phyloP scores from a whole-genome alignment of 2,888 invertebrate genomes.

The Molanna angustata region DNA sequence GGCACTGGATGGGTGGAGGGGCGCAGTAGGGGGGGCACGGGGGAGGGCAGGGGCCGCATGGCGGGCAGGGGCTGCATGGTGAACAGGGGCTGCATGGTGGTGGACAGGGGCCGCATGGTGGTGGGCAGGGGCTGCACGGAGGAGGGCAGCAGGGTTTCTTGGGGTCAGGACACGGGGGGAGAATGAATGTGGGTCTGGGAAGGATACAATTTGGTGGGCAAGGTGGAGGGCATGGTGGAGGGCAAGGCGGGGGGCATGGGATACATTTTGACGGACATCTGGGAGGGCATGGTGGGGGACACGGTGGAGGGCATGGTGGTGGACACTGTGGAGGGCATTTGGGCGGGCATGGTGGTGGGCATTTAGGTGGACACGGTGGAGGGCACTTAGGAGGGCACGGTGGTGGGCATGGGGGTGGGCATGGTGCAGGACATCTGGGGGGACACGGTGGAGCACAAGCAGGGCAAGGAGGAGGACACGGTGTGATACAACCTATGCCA shows the following conservation, averaged over 20 bases:
- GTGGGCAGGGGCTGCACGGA: not conserved
- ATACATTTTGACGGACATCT: conserved; percentile 11
- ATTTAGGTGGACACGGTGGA: conserved; percentile 38
- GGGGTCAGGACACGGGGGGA: conserved; percentile 38
- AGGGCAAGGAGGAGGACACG: not conserved
- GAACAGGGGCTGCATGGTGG: not conserved
- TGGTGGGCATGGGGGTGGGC: conserved; percentile 31
- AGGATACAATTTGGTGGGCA: conserved; percentile 30
- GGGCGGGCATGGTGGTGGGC: conserved; percentile 24
- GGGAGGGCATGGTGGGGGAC: conserved; percentile 14
- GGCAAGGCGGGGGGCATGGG: no score
- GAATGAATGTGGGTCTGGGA: conserved; percentile 49
- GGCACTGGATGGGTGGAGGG: no score
- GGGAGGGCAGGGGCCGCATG: not conserved
- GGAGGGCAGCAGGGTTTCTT: not conserved
- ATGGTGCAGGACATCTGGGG: conserved; percentile 34
- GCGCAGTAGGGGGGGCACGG: not conserved
- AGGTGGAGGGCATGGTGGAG: no score
- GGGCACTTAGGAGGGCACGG: conserved; percentile 24
- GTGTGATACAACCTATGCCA: no score
- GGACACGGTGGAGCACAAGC: not conserved
- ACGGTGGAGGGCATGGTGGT: no score
- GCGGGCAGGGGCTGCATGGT: not conserved
- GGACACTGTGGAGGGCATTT: not conserved
- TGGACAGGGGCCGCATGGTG: not conserved